Base-by-base conservation (phyloP, 2,888 invertebrate genomes). In the Orgyia antiqua region DNA sequence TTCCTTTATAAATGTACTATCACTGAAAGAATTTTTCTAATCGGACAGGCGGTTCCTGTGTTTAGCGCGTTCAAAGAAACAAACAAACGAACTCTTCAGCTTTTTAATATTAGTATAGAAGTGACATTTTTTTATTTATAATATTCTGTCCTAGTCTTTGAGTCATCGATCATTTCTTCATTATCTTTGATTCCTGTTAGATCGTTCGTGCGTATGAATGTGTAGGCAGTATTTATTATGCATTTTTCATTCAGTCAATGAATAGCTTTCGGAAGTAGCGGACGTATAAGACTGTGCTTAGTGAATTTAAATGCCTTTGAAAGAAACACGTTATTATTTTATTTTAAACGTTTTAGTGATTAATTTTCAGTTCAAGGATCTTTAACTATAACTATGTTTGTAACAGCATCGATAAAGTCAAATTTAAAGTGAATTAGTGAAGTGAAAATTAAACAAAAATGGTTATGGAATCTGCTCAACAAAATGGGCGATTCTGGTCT, bases 391-490 rank as follows among this genome's bases (percentile, higher is more conserved):
- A 10, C 24, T 33, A 29, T 29, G 6, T 34, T 39, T 27, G 37
- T 36, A 42, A 39, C 31, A 53, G 53, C 55, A 59, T 69, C 70
- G 74, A 67, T 70, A 72, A 56, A 73, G 69, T 75, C 70, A 31
- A 42, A 42, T 53, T 50, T 37, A 19, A 44, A 6, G 47, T 43
- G 43, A 29, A 47, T 54, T 45, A 46, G 53, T 54, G 40, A 44
- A 57, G 54, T 59, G 54, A 42, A 34, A n/a, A 49, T 51, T 35
- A 53, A 49, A 44, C 45, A 29, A 79, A 74, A 68, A 86, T 86
- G 86, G 82, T 84, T 48, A 82, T 86, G 82, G 84, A 86, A 71
- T 68, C 80, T 40, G 62, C 74, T 27, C 74, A 78, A 40, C 71
- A 68, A 45, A 68, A 63, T 37, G 77, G 78, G 56, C 71, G 79